Percentiles rank a stretch among this genome's conserved stretches.
phyloP scores from a whole-genome alignment of 2,797 vertebrate species.

The Nannoperca obscura region DNA sequence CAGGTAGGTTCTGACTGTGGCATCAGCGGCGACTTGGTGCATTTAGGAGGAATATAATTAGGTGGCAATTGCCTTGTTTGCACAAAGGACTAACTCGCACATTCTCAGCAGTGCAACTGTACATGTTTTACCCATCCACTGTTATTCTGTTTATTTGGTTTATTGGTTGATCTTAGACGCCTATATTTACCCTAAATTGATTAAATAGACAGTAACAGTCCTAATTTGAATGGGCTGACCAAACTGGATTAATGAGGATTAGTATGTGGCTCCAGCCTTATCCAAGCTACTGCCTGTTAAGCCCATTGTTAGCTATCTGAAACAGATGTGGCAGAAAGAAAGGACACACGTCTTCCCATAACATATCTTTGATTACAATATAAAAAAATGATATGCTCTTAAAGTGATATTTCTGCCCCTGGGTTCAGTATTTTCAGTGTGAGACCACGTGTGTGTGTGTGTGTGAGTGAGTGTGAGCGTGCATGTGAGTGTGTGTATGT shows the following conservation, averaged over 20 bases:
- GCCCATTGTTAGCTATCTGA: constrained; percentile 63
- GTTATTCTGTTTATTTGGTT: constrained; percentile 3
- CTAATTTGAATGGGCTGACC: constrained; percentile 21
- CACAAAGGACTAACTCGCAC: background rate
- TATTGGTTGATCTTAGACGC: background rate
- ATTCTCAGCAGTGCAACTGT: background rate
- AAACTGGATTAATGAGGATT: constrained; percentile 65
- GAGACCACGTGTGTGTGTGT: constrained; percentile 30
- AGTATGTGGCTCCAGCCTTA: constrained; percentile 53
- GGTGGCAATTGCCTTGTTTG: background rate
- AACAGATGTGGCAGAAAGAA: constrained; percentile 81
- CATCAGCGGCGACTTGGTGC: background rate
- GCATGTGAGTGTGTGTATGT: constrained; percentile 39
- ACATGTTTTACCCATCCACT: background rate
- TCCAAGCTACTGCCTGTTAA: constrained; percentile 68
- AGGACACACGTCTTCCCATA: constrained; percentile 76
- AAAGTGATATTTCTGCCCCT: constrained; percentile 75
- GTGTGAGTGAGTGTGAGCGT: constrained; percentile 44
- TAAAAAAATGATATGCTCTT: constrained; percentile 83
- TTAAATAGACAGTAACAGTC: background rate
- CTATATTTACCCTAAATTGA: background rate
- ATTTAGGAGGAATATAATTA: background rate
- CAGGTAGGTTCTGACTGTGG: constrained; percentile 87
- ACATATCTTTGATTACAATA: constrained; percentile 79
- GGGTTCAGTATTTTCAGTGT: constrained; percentile 58